phyloP scores from a whole-genome alignment of 1,140 invertebrate species.

The Thaumatotibia leucotreta region DNA sequence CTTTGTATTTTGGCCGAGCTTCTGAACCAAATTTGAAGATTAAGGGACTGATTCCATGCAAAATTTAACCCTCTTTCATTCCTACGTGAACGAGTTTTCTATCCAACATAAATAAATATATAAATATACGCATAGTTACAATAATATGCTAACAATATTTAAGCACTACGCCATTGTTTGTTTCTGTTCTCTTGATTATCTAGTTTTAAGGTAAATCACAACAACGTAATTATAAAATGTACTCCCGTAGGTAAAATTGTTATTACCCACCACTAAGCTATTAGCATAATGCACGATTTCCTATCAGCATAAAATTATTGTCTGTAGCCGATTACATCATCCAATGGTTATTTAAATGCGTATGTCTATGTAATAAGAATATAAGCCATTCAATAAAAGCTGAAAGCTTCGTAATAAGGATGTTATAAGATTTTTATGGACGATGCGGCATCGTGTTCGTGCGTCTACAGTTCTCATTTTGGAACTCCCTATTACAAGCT shows the following conservation, averaged over 20 bases:
- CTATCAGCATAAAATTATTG: background rate
- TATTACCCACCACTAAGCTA: background rate
- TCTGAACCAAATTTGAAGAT: too few relatives aligned
- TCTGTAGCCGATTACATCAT: background rate
- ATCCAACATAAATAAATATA: too few relatives aligned
- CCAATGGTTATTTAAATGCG: background rate
- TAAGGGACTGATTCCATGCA: too few relatives aligned
- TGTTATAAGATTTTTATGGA: too few relatives aligned
- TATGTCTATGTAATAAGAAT: background rate
- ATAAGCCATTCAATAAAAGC: background rate
- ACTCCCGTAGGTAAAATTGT: background rate
- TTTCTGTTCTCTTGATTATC: background rate
- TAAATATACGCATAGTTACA: too few relatives aligned
- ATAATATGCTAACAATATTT: background rate
- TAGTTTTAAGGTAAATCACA: background rate
- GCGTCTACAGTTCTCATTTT: too few relatives aligned
- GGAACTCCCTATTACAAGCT: too few relatives aligned
- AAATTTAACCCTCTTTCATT: too few relatives aligned
- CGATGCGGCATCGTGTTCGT: too few relatives aligned
- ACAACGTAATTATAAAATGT: background rate
- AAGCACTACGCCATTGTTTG: background rate
- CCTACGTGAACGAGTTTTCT: too few relatives aligned
- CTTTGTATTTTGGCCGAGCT: too few relatives aligned
- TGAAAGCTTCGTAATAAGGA: too few relatives aligned
- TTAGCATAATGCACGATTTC: background rate